A percentile compares a stretch with the other conserved stretches of the same genome.
Conservation (phyloP, 2,888 invertebrate species). For the Cephus pygmeus region DNA sequence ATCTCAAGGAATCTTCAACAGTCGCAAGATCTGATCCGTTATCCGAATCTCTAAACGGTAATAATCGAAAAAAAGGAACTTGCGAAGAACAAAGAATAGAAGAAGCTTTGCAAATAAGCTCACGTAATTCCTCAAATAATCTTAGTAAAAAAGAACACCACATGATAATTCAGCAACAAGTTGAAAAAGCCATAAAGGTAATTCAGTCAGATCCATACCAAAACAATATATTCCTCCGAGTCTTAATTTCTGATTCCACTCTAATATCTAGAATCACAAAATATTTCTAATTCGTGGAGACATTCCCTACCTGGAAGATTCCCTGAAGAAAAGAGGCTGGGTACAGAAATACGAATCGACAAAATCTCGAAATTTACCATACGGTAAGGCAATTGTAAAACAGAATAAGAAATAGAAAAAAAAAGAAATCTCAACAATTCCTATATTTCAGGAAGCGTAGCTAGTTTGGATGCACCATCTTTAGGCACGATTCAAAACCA, state of each 20-base stretch:
- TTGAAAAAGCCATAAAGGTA: constrained; percentile 28
- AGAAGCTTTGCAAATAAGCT: background rate
- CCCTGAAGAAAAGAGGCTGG: constrained; percentile 18
- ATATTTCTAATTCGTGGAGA: constrained; percentile 21
- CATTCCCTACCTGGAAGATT: constrained; percentile 18
- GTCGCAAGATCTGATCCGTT: background rate
- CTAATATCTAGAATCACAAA: constrained; percentile 8
- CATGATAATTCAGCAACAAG: constrained; percentile 14
- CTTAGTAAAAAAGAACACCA: constrained; percentile 12
- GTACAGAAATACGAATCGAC: constrained; percentile 21
- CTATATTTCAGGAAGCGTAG: constrained; percentile 15
- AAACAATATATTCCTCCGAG: background rate
- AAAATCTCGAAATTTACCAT: constrained; percentile 16
- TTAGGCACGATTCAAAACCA: constrained; percentile 15
- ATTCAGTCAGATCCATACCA: background rate
- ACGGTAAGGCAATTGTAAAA: constrained; percentile 8
- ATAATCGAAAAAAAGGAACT: background rate
- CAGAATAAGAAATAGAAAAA: background rate
- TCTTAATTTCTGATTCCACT: background rate
- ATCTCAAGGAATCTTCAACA: background rate
- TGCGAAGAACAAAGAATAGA: background rate
- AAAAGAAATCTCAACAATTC: background rate
- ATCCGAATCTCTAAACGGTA: background rate
- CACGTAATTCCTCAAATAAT: background rate
- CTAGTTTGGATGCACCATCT: constrained; percentile 22